Evolutionary conservation across 2,888 invertebrate species (phyloP).

Genomic region (Epinotia bilunana): DNA sequence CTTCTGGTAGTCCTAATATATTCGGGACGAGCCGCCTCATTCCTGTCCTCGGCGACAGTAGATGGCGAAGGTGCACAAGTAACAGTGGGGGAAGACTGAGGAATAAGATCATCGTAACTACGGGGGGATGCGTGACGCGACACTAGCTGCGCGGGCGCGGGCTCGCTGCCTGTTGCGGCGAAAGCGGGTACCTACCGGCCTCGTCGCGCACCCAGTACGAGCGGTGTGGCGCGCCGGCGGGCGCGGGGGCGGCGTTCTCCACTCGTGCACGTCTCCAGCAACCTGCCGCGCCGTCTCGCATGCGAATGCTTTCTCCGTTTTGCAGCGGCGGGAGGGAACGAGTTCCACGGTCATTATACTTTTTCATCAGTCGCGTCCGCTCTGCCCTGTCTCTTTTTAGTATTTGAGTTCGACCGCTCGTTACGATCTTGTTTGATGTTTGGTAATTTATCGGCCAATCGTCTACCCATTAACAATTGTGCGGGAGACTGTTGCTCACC

Average conservation of each 20-base stretch:
- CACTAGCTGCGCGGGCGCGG: too few relatives aligned
- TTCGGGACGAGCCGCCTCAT: not conserved
- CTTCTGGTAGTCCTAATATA: not conserved
- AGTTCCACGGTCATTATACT: not conserved
- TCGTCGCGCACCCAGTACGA: too few relatives aligned
- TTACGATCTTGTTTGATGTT: not conserved
- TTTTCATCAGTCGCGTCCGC: not conserved
- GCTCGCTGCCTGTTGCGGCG: too few relatives aligned
- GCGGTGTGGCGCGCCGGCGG: too few relatives aligned
- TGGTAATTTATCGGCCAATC: conserved; percentile 5
- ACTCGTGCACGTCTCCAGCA: too few relatives aligned
- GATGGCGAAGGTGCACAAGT: not conserved
- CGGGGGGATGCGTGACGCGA: too few relatives aligned
- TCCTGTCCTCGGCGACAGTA: not conserved
- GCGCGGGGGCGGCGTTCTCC: too few relatives aligned
- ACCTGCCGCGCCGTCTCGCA: not conserved
- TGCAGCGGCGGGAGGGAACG: not conserved
- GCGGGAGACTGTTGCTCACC: conserved; percentile 12
- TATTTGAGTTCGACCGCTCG: not conserved
- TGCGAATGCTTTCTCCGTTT: not conserved
- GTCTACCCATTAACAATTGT: conserved; percentile 11
- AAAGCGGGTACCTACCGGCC: too few relatives aligned
- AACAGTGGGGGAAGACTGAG: not conserved
- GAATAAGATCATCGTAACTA: too few relatives aligned
- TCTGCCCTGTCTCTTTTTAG: not conserved